phyloP scores from a whole-genome alignment of 1,140 invertebrate species.

The Scaptomyza hsui region DNA sequence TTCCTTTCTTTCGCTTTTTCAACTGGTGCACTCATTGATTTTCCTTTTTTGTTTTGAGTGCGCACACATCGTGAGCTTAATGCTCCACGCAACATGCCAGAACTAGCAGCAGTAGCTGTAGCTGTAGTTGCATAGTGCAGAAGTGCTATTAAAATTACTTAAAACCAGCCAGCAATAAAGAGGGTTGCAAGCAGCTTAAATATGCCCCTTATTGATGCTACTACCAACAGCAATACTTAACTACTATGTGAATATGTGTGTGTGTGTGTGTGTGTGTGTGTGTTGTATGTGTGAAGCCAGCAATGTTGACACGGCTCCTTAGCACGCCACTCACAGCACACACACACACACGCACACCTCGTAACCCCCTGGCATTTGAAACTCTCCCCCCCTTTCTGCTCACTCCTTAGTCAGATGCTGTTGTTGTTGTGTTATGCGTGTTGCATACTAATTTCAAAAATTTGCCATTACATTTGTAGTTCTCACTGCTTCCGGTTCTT shows the following conservation, averaged over 20 bases:
- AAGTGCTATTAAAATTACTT: conserved; percentile 74
- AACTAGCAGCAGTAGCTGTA: background rate
- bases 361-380: conserved; percentile 23
- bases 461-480: conserved; percentile 76
- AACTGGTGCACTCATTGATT: too few species aligned
- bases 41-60: conserved; percentile 8
- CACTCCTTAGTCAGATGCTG: conserved; percentile 4
- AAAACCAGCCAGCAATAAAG: conserved; percentile 66
- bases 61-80: conserved; percentile 32
- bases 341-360: background rate
- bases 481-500: conserved; percentile 42
- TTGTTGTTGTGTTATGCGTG: conserved; percentile 58
- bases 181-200: conserved; percentile 62
- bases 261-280: conserved; percentile 17
- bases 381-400: background rate
- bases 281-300: conserved; percentile 15
- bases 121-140: background rate
- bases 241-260: conserved; percentile 4
- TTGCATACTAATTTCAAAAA: conserved; percentile 78
- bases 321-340: conserved; percentile 30
- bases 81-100: conserved; percentile 25
- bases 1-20: too few species aligned
- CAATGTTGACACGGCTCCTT: conserved; percentile 37
- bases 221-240: conserved; percentile 18
- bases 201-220: conserved; percentile 67